Conservation (phyloP, 2,113 vertebrate species). For the Heterochromis multidens region DNA sequence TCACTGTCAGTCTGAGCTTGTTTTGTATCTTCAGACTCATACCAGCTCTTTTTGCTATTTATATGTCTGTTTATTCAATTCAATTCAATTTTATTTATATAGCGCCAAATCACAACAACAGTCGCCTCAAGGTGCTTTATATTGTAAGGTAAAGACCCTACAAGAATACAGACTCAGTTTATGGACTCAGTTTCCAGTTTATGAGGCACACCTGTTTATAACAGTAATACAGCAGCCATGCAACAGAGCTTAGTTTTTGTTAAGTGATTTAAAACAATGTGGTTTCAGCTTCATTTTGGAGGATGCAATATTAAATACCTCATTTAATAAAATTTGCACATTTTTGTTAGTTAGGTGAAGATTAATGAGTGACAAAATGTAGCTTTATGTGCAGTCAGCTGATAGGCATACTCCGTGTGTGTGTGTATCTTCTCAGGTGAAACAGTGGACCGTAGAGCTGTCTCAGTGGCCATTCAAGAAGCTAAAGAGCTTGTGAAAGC, state of each 20-base stretch:
- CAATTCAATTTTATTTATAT: no score
- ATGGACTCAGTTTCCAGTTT: background rate
- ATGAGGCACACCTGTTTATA: background rate
- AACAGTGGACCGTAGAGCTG: slow-evolving; percentile 45
- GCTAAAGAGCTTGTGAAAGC: slow-evolving; percentile 77
- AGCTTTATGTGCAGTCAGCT: background rate
- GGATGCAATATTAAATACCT: background rate
- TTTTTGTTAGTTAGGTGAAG: background rate
- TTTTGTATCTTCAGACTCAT: background rate
- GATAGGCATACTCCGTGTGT: background rate
- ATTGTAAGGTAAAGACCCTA: no score
- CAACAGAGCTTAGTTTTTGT: background rate
- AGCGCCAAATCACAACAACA: no score
- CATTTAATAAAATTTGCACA: no score
- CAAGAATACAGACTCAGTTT: no score
- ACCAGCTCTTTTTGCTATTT: background rate
- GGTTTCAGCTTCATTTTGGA: background rate
- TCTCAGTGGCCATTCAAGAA: slow-evolving; percentile 64
- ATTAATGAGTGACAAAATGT: no score
- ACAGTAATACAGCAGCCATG: background rate
- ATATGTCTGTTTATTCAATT: background rate
- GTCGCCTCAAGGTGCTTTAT: no score
- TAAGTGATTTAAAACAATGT: background rate
- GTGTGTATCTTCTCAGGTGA: slow-evolving; percentile 62
- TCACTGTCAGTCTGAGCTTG: background rate